phyloP scores from a whole-genome alignment of 2,113 vertebrate genomes.

The Pseudopipra pipra region DNA sequence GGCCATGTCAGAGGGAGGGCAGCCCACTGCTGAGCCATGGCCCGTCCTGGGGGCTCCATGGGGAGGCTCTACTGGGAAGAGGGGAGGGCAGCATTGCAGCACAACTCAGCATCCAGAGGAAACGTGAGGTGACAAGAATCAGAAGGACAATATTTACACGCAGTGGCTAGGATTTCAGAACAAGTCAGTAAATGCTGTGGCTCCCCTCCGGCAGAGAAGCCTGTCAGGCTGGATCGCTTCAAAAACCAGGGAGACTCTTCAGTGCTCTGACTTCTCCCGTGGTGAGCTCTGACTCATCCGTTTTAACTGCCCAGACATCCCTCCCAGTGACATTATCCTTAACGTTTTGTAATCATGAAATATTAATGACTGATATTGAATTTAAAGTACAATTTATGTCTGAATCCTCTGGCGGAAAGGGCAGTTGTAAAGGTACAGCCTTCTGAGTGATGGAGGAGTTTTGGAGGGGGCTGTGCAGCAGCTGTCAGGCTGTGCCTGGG shows the following conservation, averaged over 20 bases:
- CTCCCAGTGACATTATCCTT: slow-evolving; percentile 78
- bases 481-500: neutral
- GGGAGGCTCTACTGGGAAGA: neutral
- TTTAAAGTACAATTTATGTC: slow-evolving; percentile 80
- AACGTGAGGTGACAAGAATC: slow-evolving; percentile 70
- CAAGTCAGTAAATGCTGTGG: slow-evolving; percentile 46
- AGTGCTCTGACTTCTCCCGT: slow-evolving; percentile 53
- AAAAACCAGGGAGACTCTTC: slow-evolving; percentile 48
- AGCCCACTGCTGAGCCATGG: rapidly evolving
- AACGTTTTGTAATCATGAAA: slow-evolving; percentile 84
- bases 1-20: rapidly evolving
- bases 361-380: slow-evolving; percentile 83
- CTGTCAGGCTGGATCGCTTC: slow-evolving; percentile 70
- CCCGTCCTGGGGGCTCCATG: rapidly evolving
- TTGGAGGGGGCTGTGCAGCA: rapidly evolving
- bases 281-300: slow-evolving; percentile 75
- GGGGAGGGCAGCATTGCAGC: neutral
- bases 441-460: slow-evolving; percentile 6
- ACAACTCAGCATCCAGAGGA: neutral
- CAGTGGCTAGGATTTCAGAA: neutral
- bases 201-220: slow-evolving; percentile 39
- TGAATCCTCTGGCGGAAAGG: slow-evolving; percentile 75
- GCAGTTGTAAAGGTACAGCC: slow-evolving; percentile 71
- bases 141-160: slow-evolving; percentile 68
- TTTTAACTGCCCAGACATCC: slow-evolving; percentile 71